phyloP scores from a whole-genome alignment of 2,797 vertebrate species.

The Nannoperca obscura region DNA sequence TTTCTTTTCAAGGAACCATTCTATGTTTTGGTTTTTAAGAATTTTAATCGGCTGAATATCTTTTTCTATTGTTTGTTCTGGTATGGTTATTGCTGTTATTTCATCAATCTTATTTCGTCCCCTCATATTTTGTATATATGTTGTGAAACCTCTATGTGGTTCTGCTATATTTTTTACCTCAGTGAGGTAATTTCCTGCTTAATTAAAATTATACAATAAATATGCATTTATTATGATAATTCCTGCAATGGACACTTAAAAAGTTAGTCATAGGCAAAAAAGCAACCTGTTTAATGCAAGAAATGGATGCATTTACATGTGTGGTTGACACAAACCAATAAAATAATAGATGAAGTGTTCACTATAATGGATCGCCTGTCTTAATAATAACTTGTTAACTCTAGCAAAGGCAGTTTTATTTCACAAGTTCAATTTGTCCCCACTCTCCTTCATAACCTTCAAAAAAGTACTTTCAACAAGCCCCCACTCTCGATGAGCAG shows the following conservation, averaged over 20 bases:
- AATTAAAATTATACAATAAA: not conserved
- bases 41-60: not conserved
- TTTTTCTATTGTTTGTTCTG: not conserved
- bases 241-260: not conserved
- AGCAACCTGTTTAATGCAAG: not conserved
- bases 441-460: constrained; percentile 18
- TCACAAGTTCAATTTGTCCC: not conserved
- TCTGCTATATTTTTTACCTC: not conserved
- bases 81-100: not conserved
- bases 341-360: not conserved
- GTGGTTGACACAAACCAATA: not conserved
- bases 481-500: constrained; percentile 14
- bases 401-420: constrained; percentile 3
- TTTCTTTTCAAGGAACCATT: not conserved
- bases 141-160: not conserved
- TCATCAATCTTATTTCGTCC: not conserved
- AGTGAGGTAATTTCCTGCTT: not conserved
- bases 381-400: not conserved
- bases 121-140: not conserved
- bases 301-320: not conserved
- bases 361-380: not conserved
- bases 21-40: not conserved
- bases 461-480: constrained; percentile 32
- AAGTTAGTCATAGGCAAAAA: not conserved
- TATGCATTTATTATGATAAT: not conserved